A percentile compares a stretch with the other conserved stretches of the same genome.
phyloP scores from a whole-genome alignment of 2,888 invertebrate species.

The Tricholauxania praeusta region DNA sequence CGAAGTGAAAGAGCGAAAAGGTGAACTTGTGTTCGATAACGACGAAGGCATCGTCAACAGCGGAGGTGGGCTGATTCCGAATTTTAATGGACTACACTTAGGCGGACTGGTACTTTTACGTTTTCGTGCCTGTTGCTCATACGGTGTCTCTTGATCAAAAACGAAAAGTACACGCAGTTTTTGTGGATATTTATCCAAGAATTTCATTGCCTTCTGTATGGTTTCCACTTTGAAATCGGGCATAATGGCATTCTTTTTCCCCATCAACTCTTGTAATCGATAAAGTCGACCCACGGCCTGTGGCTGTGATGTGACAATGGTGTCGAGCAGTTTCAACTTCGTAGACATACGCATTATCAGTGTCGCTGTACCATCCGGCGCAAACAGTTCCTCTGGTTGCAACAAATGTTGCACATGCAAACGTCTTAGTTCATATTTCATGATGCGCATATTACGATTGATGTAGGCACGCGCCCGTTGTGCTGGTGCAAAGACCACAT shows the following conservation, averaged over 20 bases:
- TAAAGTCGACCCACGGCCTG: slow-evolving; percentile 40
- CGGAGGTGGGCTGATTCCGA: background rate
- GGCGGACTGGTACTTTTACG: slow-evolving; percentile 27
- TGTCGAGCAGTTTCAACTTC: slow-evolving; percentile 41
- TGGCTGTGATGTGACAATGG: slow-evolving; percentile 28
- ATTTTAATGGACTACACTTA: slow-evolving; percentile 9
- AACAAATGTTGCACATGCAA: slow-evolving; percentile 39
- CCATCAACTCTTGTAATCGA: slow-evolving; percentile 38
- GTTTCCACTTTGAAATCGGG: slow-evolving; percentile 43
- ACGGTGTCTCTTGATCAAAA: slow-evolving; percentile 43
- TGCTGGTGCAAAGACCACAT: slow-evolving; percentile 32
- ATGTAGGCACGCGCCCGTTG: slow-evolving; percentile 40
- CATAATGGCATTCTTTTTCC: slow-evolving; percentile 29
- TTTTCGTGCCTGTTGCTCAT: slow-evolving; percentile 33
- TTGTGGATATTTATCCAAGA: slow-evolving; percentile 41
- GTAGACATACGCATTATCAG: slow-evolving; percentile 42
- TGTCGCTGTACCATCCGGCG: slow-evolving; percentile 39
- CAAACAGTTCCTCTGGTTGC: slow-evolving; percentile 42
- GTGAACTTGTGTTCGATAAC: background rate
- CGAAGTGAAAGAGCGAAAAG: background rate
- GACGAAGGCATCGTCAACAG: background rate
- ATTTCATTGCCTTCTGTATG: slow-evolving; percentile 44
- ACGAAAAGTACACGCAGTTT: slow-evolving; percentile 45
- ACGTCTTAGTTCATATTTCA: slow-evolving; percentile 42
- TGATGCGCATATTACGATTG: slow-evolving; percentile 43